A percentile compares a stretch with the other conserved stretches of the same genome.
Conservation (phyloP, 2,113 vertebrate species). For the Nesogale talazaci region DNA sequence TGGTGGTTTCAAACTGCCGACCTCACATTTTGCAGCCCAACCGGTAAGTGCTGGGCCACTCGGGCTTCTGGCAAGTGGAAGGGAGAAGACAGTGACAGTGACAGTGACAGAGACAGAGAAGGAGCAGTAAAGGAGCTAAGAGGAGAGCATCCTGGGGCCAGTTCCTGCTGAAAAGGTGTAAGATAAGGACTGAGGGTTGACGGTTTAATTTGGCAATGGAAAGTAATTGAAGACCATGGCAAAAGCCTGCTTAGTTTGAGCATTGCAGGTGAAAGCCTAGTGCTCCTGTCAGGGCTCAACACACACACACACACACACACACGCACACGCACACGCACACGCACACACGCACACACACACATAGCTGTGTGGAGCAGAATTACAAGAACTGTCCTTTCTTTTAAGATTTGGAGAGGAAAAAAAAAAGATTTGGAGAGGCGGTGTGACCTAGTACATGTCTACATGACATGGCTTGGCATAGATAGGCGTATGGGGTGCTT, state of each 20-base stretch:
- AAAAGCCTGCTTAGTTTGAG: background rate
- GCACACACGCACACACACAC: no score
- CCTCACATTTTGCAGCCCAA: no score
- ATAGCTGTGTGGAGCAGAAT: no score
- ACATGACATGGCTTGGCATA: no score
- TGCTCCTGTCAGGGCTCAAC: background rate
- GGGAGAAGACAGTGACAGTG: background rate
- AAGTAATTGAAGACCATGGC: background rate
- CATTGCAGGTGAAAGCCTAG: background rate
- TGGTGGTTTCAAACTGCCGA: no score
- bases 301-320: no score
- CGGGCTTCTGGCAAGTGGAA: no score
- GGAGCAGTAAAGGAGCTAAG: background rate
- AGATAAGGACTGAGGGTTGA: background rate
- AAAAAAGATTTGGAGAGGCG: background rate
- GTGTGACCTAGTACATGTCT: no score
- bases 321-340: no score
- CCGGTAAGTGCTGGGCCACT: no score
- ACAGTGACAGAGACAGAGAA: background rate
- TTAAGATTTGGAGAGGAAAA: background rate
- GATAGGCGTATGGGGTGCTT: rapidly evolving
- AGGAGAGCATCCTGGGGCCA: background rate
- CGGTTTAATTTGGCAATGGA: background rate
- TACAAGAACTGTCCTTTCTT: background rate
- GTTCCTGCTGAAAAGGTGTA: background rate